Conservation (phyloP, 2,888 invertebrate species). For the Ophion costatus region DNA sequence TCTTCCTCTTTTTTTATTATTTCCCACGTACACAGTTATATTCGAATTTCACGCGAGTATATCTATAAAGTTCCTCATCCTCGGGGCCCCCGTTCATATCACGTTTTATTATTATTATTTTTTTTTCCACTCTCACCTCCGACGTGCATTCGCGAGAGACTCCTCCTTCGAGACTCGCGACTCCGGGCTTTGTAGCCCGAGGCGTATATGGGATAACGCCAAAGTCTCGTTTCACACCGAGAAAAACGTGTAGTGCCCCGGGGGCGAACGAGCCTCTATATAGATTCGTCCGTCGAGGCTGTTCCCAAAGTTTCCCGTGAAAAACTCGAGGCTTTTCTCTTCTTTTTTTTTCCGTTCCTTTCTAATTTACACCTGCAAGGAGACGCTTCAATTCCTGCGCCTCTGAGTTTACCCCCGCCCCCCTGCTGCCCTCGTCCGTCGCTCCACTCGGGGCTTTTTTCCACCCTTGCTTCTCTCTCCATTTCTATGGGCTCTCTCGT, state of each 20-base stretch:
- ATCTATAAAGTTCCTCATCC: conserved; percentile 29
- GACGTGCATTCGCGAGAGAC: conserved; percentile 19
- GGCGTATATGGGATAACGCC: conserved; percentile 61
- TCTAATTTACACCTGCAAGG: conserved; percentile 78
- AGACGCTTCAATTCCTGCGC: conserved; percentile 64
- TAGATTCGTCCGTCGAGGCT: conserved; percentile 50
- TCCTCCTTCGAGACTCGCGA: conserved; percentile 36
- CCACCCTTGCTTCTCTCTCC: conserved; percentile 24
- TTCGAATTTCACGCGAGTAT: conserved; percentile 9
- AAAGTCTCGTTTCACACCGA: conserved; percentile 62
- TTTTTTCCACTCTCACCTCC: conserved; percentile 2
- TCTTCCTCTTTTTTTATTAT: conserved; percentile 17
- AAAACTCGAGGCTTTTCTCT: conserved; percentile 50
- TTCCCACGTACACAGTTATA: conserved; percentile 10
- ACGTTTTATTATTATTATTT: too few species aligned
- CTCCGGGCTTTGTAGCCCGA: conserved; percentile 41
- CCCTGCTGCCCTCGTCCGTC: not conserved
- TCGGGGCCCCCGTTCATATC: conserved; percentile 16
- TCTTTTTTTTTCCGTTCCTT: conserved; percentile 57
- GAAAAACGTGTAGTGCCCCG: conserved; percentile 35
- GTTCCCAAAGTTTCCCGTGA: conserved; percentile 59
- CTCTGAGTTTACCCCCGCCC: conserved; percentile 47
- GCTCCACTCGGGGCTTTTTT: conserved; percentile 53
- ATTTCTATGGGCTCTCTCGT: not conserved
- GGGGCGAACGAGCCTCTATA: conserved; percentile 46